Base-by-base conservation (phyloP, 2,797 vertebrate genomes). In the Enteromius afrohamiltoni region DNA sequence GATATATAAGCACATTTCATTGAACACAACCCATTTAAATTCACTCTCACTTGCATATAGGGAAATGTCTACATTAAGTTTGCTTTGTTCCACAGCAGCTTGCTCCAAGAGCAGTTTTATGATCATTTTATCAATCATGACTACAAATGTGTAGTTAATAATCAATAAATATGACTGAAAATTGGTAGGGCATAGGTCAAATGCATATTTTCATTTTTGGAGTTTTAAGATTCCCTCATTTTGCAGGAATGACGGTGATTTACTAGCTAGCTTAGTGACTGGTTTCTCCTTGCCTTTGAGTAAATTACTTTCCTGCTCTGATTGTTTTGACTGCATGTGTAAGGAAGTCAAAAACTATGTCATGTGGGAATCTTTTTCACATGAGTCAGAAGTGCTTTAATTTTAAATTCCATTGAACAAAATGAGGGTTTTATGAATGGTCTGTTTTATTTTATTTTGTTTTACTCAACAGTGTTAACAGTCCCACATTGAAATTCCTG, bases 1-100 rank as follows among this genome's bases (percentile, higher is more conserved):
- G 49, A 53, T 47, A 83, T 83, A 80, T 21, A 16, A 55, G 34
- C 51, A 34, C 10, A 68, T 64, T 77, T 42, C 76, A 71, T 34
- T 85, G 45, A 74, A 26, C 49, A 40, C 16, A 64, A 11, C 34
- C 82, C 16, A 68, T 23, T 55, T 23, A 31, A n/a, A 83, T 76
- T 62, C 58, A 49, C 31, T 26, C 37, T 31, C 17, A 29, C 34
- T 19, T 60, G 53, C 76, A 77, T 10, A 65, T 37, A 40, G 26
- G 11, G 47, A 65, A 49, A 85, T 71, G 1, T 23, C 42, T 45
- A 47, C 53, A 58, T 23, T 76, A 26, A n/a, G 55, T 23, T 23
- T 62, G 14, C 23, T 45, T 62, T 21, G 55, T 45, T 76, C n/a
- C 31, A 58, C 51, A 34, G 26, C 13, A 53, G 40, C n/a, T 19